Base-by-base conservation (phyloP, 2,113 vertebrate genomes). In the Cynoglossus semilaevis region DNA sequence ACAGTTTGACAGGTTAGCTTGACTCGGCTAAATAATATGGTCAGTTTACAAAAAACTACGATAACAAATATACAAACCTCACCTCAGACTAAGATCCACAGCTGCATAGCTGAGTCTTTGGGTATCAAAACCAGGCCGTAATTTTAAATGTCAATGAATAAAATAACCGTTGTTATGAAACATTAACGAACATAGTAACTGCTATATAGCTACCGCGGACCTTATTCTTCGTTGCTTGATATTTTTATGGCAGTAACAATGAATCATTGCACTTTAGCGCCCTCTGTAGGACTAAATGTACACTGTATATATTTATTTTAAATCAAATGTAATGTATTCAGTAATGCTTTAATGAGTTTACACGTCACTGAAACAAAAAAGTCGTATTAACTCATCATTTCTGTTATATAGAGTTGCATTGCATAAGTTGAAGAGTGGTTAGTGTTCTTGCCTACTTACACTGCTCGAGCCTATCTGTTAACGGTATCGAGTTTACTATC, bases 1-100 rank as follows among this genome's bases (percentile, higher is more conserved):
- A 36, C 57, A 43, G 15, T 8, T 14, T 68, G 34, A 60, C 55
- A 38, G 49, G 47, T 61, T 77, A 80, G 77, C 77, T 60, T 35
- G 10, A 41, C 2, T 8, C 9, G 15, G 9, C n/a, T 1, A 18
- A 2, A 9, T 15, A 34, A 44, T 7, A 19, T 17, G 8, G 36
- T 37, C 12, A 8, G 1, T 48, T 29, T 8, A 18, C 16, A 15
- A 7, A 7, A 40, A 63, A 17, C 6, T 6, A 7, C 2, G 9
- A 1, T 14, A 51, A 45, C 29, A 5, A 15, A 8, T 2, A 11
- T 5, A 42, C 42, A 37, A 18, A 1, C 5, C 67, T 77, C 12
- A 75, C 70, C 70, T 77, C 37, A 58, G 11, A 38, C 40, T 14
- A 50, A 50, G 13, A 40, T 1, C 34, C 58, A 1, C 53, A 37